Conservation (phyloP, 2,797 vertebrate genomes). For the Chelidonichthys spinosus region DNA sequence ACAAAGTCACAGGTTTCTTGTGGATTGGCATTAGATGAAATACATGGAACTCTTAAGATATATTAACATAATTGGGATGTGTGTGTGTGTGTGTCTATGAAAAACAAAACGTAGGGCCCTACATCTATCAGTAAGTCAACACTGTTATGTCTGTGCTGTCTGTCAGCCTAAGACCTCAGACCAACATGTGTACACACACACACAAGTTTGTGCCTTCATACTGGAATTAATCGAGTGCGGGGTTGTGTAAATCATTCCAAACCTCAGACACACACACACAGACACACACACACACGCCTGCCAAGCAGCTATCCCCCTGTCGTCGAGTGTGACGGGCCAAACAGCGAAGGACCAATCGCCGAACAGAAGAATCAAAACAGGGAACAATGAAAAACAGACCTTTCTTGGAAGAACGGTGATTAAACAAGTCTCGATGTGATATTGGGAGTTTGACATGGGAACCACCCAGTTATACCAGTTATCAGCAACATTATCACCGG, state of each 20-base stretch:
- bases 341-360: conserved; percentile 36
- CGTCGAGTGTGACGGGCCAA: conserved; percentile 39
- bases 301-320: conserved; percentile 48
- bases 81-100: conserved; percentile 29
- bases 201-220: conserved; percentile 76
- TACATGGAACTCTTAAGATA: conserved; percentile 70
- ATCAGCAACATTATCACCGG: conserved; percentile 1
- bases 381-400: conserved; percentile 38
- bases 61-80: conserved; percentile 42
- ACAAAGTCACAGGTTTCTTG: conserved; percentile 39
- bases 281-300: conserved; percentile 21
- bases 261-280: conserved; percentile 60
- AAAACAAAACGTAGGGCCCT: conserved; percentile 15
- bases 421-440: conserved; percentile 24
- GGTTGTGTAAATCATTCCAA: conserved; percentile 77
- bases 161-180: conserved; percentile 71
- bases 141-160: conserved; percentile 65
- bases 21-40: conserved; percentile 69
- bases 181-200: conserved; percentile 71
- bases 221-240: conserved; percentile 75
- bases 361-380: conserved; percentile 30
- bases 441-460: not conserved
- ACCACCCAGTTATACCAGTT: conserved; percentile 11
- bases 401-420: conserved; percentile 22
- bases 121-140: conserved; percentile 68